Evolutionary conservation across 2,888 invertebrate genomes (phyloP), one percentile per base, ranked within the genome.

Genomic region (Amiota minor): DNA sequence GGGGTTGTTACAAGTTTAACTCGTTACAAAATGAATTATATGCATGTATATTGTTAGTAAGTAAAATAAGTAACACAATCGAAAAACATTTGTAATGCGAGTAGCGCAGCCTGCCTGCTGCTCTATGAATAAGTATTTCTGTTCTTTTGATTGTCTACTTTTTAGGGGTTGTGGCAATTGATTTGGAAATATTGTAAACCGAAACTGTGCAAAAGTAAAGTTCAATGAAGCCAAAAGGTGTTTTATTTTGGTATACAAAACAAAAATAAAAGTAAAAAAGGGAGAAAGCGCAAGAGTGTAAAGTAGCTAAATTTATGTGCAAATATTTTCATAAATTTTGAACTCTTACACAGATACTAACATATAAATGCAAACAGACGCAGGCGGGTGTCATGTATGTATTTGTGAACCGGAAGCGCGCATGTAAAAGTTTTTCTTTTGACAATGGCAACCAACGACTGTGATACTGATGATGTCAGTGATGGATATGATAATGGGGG

Each of bases 211-310:
- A 35, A 35, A 35, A 35, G 35, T 35, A 74, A 79, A 83, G 85
- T 84, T 85, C 85, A 84, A 85, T 83, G 82, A 85, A 85, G 83
- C 84, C 83, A 80, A 82, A 74, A 82, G 82, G 82, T 84, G 82
- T 80, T 78, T 76, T 75, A 16, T 20, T 64, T 65, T 18, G 20
- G n/a, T 62, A n/a, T 62, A n/a, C 20, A 35, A 35, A 35, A 35
- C 35, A 35, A 35, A 35, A 35, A 35, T 35, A 2, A 2, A 35
- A 35, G 4, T 35, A 35, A 35, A 35, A 35, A 35, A 8, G 35
- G 35, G 6, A 35, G 35, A 35, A 35, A 35, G 35, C 35, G 35
- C 35, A 35, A 35, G 6, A 35, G 35, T 35, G 35, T 61, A 62
- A 64, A 50, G 35, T 67, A 70, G 75, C 67, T 72, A 84, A 82